Percentiles rank a stretch among this genome's conserved stretches.
Conservation (phyloP, 2,888 invertebrate species). For the Coleophora flavipennella region DNA sequence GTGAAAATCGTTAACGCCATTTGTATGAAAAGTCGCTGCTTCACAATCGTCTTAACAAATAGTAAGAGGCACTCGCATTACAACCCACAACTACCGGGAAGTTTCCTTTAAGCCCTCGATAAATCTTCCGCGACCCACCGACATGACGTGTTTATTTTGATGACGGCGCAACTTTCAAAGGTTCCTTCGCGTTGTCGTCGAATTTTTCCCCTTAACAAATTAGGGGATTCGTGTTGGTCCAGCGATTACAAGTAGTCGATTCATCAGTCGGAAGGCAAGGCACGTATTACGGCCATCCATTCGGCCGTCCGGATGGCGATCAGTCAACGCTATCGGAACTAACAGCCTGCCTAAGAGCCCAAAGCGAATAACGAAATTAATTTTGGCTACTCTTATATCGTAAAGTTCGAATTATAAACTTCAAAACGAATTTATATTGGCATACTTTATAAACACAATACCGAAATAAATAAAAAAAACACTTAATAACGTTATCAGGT, state of each 20-base stretch:
- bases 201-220: constrained; percentile 39
- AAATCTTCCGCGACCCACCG: no score
- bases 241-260: constrained; percentile 65
- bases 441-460: no score
- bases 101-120: background rate
- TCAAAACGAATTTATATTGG: no score
- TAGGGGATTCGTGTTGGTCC: constrained; percentile 56
- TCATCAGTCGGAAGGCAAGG: constrained; percentile 50
- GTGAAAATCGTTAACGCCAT: no score
- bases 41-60: no score
- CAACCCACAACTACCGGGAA: no score
- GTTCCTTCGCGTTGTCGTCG: constrained; percentile 9
- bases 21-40: no score
- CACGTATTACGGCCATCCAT: constrained; percentile 64
- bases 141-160: background rate
- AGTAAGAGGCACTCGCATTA: no score
- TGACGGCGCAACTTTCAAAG: constrained; percentile 5
- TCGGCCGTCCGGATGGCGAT: constrained; percentile 50
- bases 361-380: constrained; percentile 54
- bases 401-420: no score
- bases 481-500: no score
- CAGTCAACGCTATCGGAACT: constrained; percentile 59
- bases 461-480: no score
- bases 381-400: no score
- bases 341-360: constrained; percentile 27